These are phyloP conservation scores for Rhinogobio ventralis DNA, from an alignment of 2,797 vertebrate species.

Conservation along the genomic window DNA sequence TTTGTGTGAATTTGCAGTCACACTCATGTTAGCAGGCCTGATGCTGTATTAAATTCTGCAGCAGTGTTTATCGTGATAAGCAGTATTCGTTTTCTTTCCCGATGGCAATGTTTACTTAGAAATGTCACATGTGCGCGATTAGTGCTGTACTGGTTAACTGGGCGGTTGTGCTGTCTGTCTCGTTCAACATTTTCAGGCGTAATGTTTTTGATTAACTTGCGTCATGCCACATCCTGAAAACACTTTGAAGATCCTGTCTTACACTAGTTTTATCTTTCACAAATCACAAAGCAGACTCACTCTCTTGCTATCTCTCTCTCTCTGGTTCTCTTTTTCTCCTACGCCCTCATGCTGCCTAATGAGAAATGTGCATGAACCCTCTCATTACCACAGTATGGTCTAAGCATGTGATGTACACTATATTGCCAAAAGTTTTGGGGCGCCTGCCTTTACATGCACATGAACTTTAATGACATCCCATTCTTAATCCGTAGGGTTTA, in stretches of 20 bases:
- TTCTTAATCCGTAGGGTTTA: no score
- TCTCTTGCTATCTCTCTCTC: conserved; percentile 2
- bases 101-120: conserved; percentile 41
- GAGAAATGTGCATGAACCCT: conserved; percentile 3
- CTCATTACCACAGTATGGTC: neutral
- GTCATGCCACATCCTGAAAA: conserved; percentile 9
- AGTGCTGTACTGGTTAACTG: conserved; percentile 24
- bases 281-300: neutral
- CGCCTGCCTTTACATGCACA: no score
- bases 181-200: neutral
- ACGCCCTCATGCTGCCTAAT: neutral
- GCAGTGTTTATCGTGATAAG: conserved; percentile 30
- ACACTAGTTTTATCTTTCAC: neutral
- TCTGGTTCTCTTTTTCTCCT: neutral
- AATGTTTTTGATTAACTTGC: conserved; percentile 13
- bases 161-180: neutral
- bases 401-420: neutral
- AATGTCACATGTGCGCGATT: conserved; percentile 18
- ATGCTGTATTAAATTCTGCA: conserved; percentile 16
- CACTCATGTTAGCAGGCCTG: conserved; percentile 7
- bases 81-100: conserved; percentile 25
- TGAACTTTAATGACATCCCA: no score
- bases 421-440: no score
- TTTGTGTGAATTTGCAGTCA: conserved; percentile 18
- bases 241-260: conserved; percentile 8